These are phyloP conservation scores for Eulemur albifrons DNA, from an alignment of 2,797 vertebrate species.

Conservation along the genomic window DNA sequence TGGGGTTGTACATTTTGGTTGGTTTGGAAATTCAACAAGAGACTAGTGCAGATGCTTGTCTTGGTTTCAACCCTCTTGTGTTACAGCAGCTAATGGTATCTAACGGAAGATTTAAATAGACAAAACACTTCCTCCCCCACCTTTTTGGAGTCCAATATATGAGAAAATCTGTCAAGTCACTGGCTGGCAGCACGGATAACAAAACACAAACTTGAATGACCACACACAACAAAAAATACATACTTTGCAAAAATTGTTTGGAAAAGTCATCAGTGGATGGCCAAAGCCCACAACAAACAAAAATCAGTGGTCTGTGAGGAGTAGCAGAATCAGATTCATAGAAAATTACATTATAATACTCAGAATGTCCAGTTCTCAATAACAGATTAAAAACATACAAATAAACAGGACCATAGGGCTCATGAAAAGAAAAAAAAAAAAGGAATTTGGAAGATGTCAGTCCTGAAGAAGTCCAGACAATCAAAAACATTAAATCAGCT, in stretches of 20 bases:
- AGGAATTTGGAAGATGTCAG: background rate
- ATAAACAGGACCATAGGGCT: background rate
- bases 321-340: background rate
- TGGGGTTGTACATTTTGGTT: background rate
- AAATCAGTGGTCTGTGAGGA: background rate
- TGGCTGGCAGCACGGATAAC: background rate
- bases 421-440: background rate
- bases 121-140: background rate
- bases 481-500: background rate
- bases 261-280: background rate
- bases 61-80: background rate
- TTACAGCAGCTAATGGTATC: background rate
- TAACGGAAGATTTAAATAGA: background rate
- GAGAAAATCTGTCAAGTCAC: background rate
- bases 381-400: background rate
- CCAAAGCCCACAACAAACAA: background rate
- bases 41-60: background rate
- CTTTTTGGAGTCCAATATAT: background rate
- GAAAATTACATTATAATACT: background rate
- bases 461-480: background rate
- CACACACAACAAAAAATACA: background rate
- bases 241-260: background rate
- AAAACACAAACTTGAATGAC: background rate
- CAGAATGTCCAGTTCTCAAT: background rate
- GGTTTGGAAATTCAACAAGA: background rate